Base-by-base conservation (phyloP, 2,888 invertebrate genomes). In the Phyllotreta striolata region DNA sequence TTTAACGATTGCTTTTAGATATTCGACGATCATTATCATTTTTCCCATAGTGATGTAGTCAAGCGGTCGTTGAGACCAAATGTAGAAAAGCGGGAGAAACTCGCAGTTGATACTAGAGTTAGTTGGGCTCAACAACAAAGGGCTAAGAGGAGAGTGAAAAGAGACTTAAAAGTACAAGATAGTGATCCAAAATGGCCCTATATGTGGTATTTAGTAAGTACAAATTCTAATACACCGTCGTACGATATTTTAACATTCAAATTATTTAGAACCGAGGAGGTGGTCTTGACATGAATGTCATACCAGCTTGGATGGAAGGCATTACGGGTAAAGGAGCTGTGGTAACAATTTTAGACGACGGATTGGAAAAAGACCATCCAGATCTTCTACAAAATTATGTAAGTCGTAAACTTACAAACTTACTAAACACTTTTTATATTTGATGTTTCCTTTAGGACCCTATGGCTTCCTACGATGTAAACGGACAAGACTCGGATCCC, bases 271-370 rank as follows among this genome's bases (percentile, higher is more conserved):
- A 93, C 80, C 90, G 96, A 60, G 96, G 96, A n/a, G 88, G 89
- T 66, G 95, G 93, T 8, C 83, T 95, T 67, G 96, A 96, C 78
- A 97, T 98, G 97, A 96, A 97, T 82, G 98, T 98, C 68, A 90
- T 93, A 76, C 93, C 92, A 61, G 98, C 96, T 40, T 98, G 98
- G 98, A 87, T 89, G 78, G 91, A 93, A 81, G 97, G 96, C 55
- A 89, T 94, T 77, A 97, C 97, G 0, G 98, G 98, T 39, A 90
- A 90, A 75, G 96, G 96, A 39, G 92, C 98, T 13, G 96, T 97
- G 12, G 97, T 98, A 67, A 96, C 98, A 52, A 98, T 98, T 73
- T 86, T 98, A 55, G 98, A 98, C 79, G 98, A 98, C 80, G 98
- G 98, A 34, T 86, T 98, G 43, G 97, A 98, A 81, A 95, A 93